Base-by-base conservation (phyloP, 2,797 vertebrate species). In the Dicrostonyx torquatus region DNA sequence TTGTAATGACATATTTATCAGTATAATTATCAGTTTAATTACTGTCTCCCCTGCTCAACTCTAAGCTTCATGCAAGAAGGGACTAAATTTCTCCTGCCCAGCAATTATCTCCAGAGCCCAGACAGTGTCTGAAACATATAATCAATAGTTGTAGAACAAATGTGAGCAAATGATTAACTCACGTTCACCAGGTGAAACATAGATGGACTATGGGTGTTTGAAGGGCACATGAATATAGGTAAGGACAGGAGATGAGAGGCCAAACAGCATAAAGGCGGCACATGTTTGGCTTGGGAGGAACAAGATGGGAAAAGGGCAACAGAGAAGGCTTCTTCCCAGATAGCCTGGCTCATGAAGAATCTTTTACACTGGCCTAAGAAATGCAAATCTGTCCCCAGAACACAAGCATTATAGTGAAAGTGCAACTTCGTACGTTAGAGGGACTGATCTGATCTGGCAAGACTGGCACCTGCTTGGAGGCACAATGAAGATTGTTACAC, bases 1-100 rank as follows among this genome's bases (percentile, higher is more conserved):
- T 87, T 87, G 37, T 85, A 95, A 75, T 89, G 84, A 87, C 40
- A 64, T 83, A 66, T 50, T 82, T 95, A 58, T 83, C 82, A 72
- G 55, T 37, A 87, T 62, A 84, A 79, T 73, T 90, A 91, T 86
- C 66, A 80, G 12, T 58, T 95, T 96, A 86, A 80, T 92, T 88
- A 64, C 48, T 60, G 1, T 87, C 55, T 91, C 50, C 43, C 50
- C 6, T 43, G 53, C 58, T 89, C 91, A 73, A 88, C 91, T 86
- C 26, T 85, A 92, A 53, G 20, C 20, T 89, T 92, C n/a, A 20
- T 79, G 72, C 77, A 1, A 93, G 45, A 84, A 76, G 20, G n/a
- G 11, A 87, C 64, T 48, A 76, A 86, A 73, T 68, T 60, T 87
- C 83, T 91, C 75, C 48, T 89, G 43, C 78, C 84, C 48, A 31